Conservation (phyloP, 2,797 vertebrate genomes). For the Syndactyla subalaris region DNA sequence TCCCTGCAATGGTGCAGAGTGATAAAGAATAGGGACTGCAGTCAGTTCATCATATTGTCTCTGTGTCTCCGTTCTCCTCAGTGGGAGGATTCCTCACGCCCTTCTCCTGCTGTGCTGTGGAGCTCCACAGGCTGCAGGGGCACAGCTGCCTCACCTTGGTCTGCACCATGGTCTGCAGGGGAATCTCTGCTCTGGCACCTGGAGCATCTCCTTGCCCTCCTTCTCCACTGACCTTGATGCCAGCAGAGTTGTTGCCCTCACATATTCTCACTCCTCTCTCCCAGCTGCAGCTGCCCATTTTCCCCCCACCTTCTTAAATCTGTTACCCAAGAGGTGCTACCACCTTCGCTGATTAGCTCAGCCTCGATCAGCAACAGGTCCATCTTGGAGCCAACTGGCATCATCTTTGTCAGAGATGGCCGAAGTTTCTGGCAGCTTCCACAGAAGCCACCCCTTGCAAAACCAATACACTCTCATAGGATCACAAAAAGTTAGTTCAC, state of each 20-base stretch:
- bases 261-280: background rate
- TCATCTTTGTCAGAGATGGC: accelerated
- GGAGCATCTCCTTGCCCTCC: background rate
- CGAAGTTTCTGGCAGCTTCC: background rate
- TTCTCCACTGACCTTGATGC: background rate
- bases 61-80: background rate
- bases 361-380: background rate
- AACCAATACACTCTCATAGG: background rate
- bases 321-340: accelerated
- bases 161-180: accelerated
- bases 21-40: background rate
- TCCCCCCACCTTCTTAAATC: background rate
- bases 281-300: background rate
- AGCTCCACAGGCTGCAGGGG: background rate
- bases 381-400: accelerated
- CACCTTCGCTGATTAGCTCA: accelerated
- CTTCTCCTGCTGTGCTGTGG: background rate
- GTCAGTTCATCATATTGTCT: background rate
- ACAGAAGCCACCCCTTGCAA: background rate
- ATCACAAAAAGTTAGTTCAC: background rate
- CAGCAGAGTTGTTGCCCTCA: background rate
- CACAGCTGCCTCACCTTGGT: background rate
- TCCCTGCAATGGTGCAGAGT: background rate
- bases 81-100: background rate
- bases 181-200: background rate